These are phyloP conservation scores for Lobophora halterata DNA, from an alignment of 2,888 invertebrate genomes.

Conservation along the genomic window DNA sequence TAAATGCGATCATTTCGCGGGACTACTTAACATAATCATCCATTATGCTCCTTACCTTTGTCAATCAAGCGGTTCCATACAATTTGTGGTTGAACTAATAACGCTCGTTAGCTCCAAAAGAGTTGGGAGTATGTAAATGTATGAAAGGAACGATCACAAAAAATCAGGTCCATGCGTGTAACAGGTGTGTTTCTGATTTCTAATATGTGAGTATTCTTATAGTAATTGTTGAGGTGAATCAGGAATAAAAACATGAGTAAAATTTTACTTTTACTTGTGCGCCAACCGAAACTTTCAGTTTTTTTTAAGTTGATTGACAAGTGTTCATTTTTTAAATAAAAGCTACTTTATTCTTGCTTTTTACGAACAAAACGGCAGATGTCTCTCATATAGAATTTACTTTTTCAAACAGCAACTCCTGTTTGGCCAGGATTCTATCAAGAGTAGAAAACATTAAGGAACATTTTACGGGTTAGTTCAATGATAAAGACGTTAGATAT, in stretches of 20 bases:
- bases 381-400: too few relatives aligned
- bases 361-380: too few relatives aligned
- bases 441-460: conserved; percentile 2
- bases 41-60: conserved; percentile 58
- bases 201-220: conserved; percentile 58
- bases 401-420: not conserved
- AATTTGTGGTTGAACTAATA: conserved; percentile 76
- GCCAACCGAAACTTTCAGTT: conserved; percentile 61
- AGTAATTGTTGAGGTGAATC: conserved; percentile 58
- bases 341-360: too few relatives aligned
- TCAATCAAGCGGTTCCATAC: conserved; percentile 68
- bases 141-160: conserved; percentile 67
- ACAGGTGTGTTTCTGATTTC: conserved; percentile 73
- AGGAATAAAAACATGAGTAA: conserved; percentile 50
- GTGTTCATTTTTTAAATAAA: too few relatives aligned
- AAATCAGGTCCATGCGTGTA: conserved; percentile 61
- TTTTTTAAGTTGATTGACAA: conserved; percentile 41
- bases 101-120: conserved; percentile 71
- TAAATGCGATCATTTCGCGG: conserved; percentile 43
- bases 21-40: conserved; percentile 49
- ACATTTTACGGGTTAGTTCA: conserved; percentile 14
- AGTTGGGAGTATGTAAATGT: conserved; percentile 73
- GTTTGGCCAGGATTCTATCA: not conserved
- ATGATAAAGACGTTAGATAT: conserved; percentile 56
- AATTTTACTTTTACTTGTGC: conserved; percentile 51